A percentile compares a stretch with the other conserved stretches of the same genome.
phyloP scores from a whole-genome alignment of 2,797 vertebrate species.

The Diplodus sargus region DNA sequence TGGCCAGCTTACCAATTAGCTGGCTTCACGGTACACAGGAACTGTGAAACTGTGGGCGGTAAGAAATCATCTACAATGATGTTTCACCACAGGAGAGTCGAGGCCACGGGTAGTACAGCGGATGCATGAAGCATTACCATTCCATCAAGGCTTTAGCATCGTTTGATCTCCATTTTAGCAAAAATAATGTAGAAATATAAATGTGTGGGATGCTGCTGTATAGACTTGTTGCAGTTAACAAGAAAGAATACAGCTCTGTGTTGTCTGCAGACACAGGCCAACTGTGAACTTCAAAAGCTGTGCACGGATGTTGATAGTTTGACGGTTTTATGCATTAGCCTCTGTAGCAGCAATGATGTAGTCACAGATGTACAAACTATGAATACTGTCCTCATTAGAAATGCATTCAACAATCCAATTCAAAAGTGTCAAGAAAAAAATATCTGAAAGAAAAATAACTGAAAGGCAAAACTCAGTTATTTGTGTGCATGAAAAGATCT shows the following conservation, averaged over 20 bases:
- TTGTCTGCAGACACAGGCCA: conserved; percentile 9
- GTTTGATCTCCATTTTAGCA: conserved; percentile 20
- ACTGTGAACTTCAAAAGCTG: conserved; percentile 13
- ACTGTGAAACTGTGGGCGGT: conserved; percentile 29
- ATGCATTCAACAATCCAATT: background rate
- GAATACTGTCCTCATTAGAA: background rate
- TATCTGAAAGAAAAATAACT: background rate
- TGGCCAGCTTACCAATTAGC: conserved; percentile 35
- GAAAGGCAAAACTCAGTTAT: background rate
- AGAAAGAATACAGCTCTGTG: background rate
- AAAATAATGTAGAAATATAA: conserved; percentile 2
- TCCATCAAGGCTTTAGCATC: background rate
- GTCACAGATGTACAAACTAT: background rate
- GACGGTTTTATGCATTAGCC: conserved; percentile 4
- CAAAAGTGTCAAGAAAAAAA: background rate
- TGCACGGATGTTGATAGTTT: conserved; percentile 7
- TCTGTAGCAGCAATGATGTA: no score
- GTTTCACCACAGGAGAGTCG: conserved; percentile 36
- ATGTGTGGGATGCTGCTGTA: background rate
- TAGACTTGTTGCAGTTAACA: background rate
- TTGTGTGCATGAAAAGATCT: background rate
- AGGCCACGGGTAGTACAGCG: background rate
- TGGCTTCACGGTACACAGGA: conserved; percentile 34
- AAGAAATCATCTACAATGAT: conserved; percentile 29
- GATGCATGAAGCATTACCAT: background rate